Evolutionary conservation across 2,797 vertebrate genomes (phyloP), one percentile per base, ranked within the genome.

Genomic region (Tokudaia tokunoshimensis): DNA sequence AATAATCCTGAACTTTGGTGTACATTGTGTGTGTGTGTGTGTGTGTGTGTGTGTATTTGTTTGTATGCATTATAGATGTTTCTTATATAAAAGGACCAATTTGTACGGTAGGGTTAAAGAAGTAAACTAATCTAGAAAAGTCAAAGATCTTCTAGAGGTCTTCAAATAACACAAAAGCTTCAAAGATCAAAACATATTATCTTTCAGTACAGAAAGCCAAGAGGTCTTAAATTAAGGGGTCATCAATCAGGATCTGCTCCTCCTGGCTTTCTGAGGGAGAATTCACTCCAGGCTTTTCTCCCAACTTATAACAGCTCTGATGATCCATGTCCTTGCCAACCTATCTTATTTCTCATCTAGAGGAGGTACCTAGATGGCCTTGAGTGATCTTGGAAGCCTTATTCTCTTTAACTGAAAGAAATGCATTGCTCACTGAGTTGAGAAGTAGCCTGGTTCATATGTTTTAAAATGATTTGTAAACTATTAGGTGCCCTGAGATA

Each of bases 321-420:
- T 6, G 0, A 4, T 41, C 86, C 34, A n/a, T 1, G 52, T 19
- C 12, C 3, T 61, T 70, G 24, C 26, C 34, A 59, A 15, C 52
- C 89, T 29, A 1, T 47, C 4, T 0, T 17, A 52, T 1, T 24
- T 75, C 70, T 20, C 20, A 9, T 34, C 75, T 57, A 57, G 74
- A 81, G 90, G 29, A 8, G 37, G 65, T 55, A 37, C 24, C 55
- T 75, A 52, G n/a, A 41, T 55, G 8, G 63, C 13, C 29, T 26
- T 96, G 41, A 61, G 6, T 92, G 80, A 86, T 79, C 94, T 97
- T 97, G n/a, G 95, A 83, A 75, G 74, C 10, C 14, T 83, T 79
- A 63, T 83, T 96, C 59, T 89, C 41, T 57, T 89, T 78, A 47
- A 55, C 37, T 91, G 13, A 92, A 61, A 63, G n/a, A 80, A 67